Evolutionary conservation across 2,797 vertebrate genomes (phyloP).

Genomic region (Tapirus indicus): DNA sequence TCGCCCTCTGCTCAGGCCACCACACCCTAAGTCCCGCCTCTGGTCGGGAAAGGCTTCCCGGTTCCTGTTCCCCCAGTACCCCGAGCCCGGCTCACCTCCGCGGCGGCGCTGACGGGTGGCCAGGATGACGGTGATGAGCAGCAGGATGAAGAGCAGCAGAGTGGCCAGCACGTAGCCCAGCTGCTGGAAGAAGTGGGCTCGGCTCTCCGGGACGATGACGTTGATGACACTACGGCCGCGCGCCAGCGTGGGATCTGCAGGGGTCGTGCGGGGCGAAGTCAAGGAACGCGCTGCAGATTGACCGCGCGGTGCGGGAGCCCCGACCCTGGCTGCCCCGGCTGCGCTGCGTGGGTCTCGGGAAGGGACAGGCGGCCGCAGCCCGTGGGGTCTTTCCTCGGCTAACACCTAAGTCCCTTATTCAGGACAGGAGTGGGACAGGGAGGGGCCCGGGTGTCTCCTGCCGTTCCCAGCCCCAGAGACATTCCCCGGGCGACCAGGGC

Average conservation of each 20-base stretch:
- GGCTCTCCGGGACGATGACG: conserved; percentile 95
- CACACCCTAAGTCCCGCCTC: background rate
- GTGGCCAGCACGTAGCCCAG: conserved; percentile 95
- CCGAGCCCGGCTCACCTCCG: conserved; percentile 89
- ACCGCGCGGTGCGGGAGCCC: fast-evolving
- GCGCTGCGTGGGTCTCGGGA: background rate
- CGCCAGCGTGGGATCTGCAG: conserved; percentile 89
- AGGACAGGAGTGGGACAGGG: background rate
- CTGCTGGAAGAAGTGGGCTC: conserved; percentile 94
- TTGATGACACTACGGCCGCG: conserved; percentile 93
- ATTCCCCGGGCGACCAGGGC: background rate
- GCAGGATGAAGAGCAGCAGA: conserved; percentile 92
- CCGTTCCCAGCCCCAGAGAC: background rate
- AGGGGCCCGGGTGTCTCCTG: background rate
- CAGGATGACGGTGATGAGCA: conserved; percentile 91
- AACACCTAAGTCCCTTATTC: background rate
- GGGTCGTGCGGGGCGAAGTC: background rate
- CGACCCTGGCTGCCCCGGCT: background rate
- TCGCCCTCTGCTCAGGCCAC: too few relatives aligned
- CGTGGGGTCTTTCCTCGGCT: fast-evolving
- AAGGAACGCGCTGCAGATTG: background rate
- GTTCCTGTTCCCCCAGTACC: fast-evolving
- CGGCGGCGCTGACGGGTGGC: conserved; percentile 91
- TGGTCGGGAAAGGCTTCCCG: background rate
- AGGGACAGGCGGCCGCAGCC: background rate